These are phyloP conservation scores for Aphaenogaster floridana DNA, from an alignment of 1,140 invertebrate species.

Conservation along the genomic window DNA sequence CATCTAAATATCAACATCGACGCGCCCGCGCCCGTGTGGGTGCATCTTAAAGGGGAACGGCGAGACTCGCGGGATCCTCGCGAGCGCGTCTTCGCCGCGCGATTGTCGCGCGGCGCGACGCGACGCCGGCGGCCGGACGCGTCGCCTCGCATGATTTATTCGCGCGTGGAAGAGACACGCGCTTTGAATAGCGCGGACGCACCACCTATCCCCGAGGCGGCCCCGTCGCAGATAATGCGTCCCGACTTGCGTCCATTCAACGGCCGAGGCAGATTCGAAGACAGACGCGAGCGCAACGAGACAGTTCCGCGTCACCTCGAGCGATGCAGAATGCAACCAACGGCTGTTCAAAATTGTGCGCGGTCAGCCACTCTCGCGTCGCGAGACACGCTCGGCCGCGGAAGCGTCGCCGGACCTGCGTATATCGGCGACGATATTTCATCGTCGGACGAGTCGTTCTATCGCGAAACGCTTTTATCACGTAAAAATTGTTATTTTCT, in stretches of 20 bases:
- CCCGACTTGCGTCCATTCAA: conserved; percentile 38
- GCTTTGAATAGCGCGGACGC: conserved; percentile 17
- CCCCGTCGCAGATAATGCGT: conserved; percentile 40
- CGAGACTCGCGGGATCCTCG: background rate
- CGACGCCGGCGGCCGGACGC: background rate
- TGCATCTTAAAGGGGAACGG: conserved; percentile 40
- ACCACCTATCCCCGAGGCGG: background rate
- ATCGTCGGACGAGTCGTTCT: conserved; percentile 10
- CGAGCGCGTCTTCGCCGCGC: background rate
- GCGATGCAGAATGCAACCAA: background rate
- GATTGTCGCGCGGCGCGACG: background rate
- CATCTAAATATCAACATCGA: conserved; percentile 70
- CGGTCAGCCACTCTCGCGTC: background rate
- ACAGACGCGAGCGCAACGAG: background rate
- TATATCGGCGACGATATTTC: conserved; percentile 29
- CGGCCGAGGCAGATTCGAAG: background rate
- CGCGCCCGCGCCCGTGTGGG: conserved; percentile 57
- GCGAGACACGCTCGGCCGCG: background rate
- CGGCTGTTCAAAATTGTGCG: conserved; percentile 24
- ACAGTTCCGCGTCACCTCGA: conserved; percentile 10
- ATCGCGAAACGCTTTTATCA: conserved; percentile 9
- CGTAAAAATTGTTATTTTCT: conserved; percentile 4
- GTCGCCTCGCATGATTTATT: conserved; percentile 68
- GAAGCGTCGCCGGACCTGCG: background rate
- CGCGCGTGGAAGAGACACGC: background rate